Evolutionary conservation across 2,888 invertebrate species (phyloP), one percentile per base, ranked within the genome.

Genomic region (Laothoe populi): DNA sequence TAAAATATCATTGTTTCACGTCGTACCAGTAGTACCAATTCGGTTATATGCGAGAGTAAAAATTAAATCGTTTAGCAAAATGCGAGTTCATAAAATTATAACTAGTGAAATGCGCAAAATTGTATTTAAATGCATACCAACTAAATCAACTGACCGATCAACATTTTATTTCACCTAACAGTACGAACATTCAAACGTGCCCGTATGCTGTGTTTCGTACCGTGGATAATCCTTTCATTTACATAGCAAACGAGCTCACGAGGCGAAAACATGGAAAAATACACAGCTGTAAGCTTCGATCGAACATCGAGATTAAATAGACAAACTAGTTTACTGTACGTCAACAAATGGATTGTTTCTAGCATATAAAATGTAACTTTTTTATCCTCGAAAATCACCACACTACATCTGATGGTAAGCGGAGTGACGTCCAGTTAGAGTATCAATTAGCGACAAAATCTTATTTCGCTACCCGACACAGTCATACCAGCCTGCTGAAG

Each of bases 171-270:
- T 53, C 24, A n/a, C 19, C 31, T 1, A 26, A 26, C 26, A 21
- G 35, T 8, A 31, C 3, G 16, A 10, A 26, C n/a, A 11, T 53
- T 10, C 24, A 13, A 13, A 4, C 49, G 16, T 16, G 31, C 49
- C 31, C 26, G 31, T 53, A 53, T 31, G 19, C 10, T 26, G n/a
- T 46, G 31, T 4, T 16, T 16, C 31, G 31, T 31, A 26, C 49
- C 26, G 49, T 49, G 8, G 16, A 19, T 53, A 53, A 53, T 53
- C 35, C 53, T 35, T 53, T 53, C 19, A 35, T 53, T 31, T 53
- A 53, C 53, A 53, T 35, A 35, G 31, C 31, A 35, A 53, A 53
- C 53, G 35, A 35, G 53, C 35, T 4, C 19, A 53, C 53, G 35
- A 16, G 19, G 3, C 31, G 31, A 31, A 31, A 53, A 53, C 16